These are phyloP conservation scores for Amblyopsis rosae DNA, from an alignment of 2,113 vertebrate genomes.

Conservation along the genomic window DNA sequence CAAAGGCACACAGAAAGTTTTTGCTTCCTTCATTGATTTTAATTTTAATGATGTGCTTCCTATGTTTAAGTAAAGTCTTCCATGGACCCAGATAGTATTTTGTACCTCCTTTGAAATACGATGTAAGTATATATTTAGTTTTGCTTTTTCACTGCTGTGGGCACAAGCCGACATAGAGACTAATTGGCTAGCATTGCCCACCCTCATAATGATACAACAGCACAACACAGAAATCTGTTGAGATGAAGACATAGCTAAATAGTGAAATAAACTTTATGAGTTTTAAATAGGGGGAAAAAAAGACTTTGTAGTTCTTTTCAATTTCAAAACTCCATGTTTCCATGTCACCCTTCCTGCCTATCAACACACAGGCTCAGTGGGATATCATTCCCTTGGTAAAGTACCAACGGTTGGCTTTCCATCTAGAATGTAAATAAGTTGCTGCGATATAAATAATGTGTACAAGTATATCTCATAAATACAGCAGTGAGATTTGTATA, in stretches of 20 bases:
- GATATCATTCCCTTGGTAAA: slow-evolving; percentile 33
- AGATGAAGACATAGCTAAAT: neutral
- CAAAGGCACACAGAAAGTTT: slow-evolving; percentile 34
- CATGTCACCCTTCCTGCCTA: no score
- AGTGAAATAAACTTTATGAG: neutral
- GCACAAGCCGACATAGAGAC: slow-evolving; percentile 30
- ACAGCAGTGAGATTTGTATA: slow-evolving; percentile 26
- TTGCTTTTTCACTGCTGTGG: slow-evolving; percentile 44
- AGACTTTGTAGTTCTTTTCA: slow-evolving; percentile 50
- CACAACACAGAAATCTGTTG: no score
- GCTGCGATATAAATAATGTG: slow-evolving; percentile 55
- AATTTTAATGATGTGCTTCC: slow-evolving; percentile 72
- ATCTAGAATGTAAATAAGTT: slow-evolving; percentile 67
- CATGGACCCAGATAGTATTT: slow-evolving; percentile 36
- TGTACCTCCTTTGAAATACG: slow-evolving; percentile 58
- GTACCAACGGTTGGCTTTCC: slow-evolving; percentile 29
- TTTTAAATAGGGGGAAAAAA: neutral
- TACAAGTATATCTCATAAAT: slow-evolving; percentile 28
- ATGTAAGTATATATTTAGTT: slow-evolving; percentile 69
- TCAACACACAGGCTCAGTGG: no score
- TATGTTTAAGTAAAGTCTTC: slow-evolving; percentile 64
- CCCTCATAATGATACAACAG: slow-evolving; percentile 21
- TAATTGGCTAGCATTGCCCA: slow-evolving; percentile 34
- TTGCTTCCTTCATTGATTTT: slow-evolving; percentile 37
- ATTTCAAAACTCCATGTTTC: slow-evolving; percentile 18